A percentile compares a stretch with the other conserved stretches of the same genome.
These are phyloP conservation scores for Glyptemys insculpta DNA, from an alignment of 2,797 vertebrate genomes.

Conservation along the genomic window DNA sequence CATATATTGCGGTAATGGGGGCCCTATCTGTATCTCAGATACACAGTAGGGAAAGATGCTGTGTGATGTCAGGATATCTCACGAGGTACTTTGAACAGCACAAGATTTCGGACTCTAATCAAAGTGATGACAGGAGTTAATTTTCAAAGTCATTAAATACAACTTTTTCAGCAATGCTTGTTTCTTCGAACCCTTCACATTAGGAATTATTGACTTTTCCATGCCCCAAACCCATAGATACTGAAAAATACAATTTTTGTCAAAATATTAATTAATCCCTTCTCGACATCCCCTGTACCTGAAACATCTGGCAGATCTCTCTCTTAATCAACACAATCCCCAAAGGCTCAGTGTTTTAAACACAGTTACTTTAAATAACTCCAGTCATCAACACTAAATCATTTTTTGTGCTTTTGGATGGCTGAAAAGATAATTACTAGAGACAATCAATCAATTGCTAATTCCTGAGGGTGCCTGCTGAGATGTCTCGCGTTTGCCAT, in stretches of 20 bases:
- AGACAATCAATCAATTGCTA: constrained; percentile 21
- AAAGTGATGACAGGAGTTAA: no score
- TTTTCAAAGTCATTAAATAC: constrained; percentile 19
- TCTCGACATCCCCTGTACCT: constrained; percentile 39
- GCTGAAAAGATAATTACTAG: constrained; percentile 35
- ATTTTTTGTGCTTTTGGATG: constrained; percentile 11
- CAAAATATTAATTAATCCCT: constrained; percentile 68
- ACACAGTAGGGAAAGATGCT: not conserved
- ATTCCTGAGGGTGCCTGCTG: not conserved
- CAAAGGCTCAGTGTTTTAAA: constrained; percentile 55
- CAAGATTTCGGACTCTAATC: no score
- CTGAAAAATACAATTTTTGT: constrained; percentile 54
- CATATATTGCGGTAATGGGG: not conserved
- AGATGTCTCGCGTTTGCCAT: not conserved
- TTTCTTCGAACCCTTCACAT: constrained; percentile 1
- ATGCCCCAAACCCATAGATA: not conserved
- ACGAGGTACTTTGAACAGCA: not conserved
- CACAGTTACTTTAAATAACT: constrained; percentile 55
- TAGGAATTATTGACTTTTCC: constrained; percentile 6
- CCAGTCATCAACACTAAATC: constrained; percentile 21
- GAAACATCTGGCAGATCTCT: constrained; percentile 67
- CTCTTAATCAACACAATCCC: constrained; percentile 49
- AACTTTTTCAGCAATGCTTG: constrained; percentile 11
- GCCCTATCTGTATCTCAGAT: not conserved
- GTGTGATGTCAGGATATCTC: not conserved